phyloP scores from a whole-genome alignment of 2,113 vertebrate species.

The Gymnocephalus cernua region DNA sequence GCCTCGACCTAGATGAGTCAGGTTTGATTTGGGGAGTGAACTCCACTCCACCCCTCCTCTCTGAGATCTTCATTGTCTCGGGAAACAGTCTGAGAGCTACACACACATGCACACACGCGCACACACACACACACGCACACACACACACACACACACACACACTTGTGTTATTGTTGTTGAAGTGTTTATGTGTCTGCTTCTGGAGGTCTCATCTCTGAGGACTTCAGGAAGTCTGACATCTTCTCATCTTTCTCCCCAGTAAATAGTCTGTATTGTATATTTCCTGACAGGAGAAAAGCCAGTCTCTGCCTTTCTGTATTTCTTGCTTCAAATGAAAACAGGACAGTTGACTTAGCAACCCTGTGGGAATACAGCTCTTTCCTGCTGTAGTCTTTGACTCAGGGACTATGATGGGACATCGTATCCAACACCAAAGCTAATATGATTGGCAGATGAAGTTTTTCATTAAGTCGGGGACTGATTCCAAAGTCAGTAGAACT shows the following conservation, averaged over 20 bases:
- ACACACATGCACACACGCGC: not conserved
- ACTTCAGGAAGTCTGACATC: constrained; percentile 50
- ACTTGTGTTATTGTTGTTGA: constrained; percentile 49
- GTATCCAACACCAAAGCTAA: not conserved
- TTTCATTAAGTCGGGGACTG: not conserved
- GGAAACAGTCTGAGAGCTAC: constrained; percentile 10
- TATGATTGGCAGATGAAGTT: constrained; percentile 21
- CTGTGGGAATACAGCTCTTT: constrained; percentile 30
- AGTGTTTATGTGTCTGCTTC: constrained; percentile 52
- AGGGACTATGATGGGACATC: not conserved
- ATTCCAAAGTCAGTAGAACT: not conserved
- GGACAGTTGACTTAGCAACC: constrained; percentile 42
- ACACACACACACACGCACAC: not conserved
- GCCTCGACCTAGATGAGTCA: constrained; percentile 74
- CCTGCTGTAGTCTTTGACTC: constrained; percentile 15
- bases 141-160: not conserved
- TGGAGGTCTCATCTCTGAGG: constrained; percentile 58
- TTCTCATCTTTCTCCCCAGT: constrained; percentile 47
- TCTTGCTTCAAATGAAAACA: constrained; percentile 52
- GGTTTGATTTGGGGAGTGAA: constrained; percentile 67
- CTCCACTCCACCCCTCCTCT: constrained; percentile 30
- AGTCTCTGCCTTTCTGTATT: constrained; percentile 45
- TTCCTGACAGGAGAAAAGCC: constrained; percentile 60
- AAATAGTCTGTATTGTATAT: constrained; percentile 53
- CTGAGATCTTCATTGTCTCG: constrained; percentile 42